Percentiles rank a stretch among this genome's conserved stretches.
Conservation (phyloP, 2,888 invertebrate genomes). For the Epirrhoe tristata region DNA sequence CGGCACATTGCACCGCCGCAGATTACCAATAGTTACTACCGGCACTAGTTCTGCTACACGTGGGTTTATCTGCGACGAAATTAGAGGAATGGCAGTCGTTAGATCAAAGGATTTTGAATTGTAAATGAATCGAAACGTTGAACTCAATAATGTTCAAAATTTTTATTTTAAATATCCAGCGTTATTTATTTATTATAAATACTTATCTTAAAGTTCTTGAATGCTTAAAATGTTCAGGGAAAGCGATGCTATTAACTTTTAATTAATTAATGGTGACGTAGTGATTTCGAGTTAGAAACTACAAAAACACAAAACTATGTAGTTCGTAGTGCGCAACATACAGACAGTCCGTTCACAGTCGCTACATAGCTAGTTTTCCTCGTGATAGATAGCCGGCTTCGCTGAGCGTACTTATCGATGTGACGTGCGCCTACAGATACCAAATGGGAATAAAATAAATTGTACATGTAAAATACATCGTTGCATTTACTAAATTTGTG, state of each 20-base stretch:
- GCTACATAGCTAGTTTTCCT: not conserved
- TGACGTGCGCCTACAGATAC: slow-evolving; percentile 31
- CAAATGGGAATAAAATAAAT: slow-evolving; percentile 30
- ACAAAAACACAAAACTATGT: not conserved
- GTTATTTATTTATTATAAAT: too few relatives aligned
- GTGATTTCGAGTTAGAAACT: too few relatives aligned
- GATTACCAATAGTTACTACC: slow-evolving; percentile 21
- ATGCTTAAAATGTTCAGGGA: too few relatives aligned
- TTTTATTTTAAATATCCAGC: too few relatives aligned
- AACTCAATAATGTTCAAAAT: too few relatives aligned
- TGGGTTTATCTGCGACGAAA: not conserved
- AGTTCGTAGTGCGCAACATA: not conserved
- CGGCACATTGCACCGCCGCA: slow-evolving; percentile 40
- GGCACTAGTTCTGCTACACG: not conserved
- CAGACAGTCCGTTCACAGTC: not conserved
- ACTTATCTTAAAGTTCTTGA: too few relatives aligned
- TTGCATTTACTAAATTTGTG: slow-evolving; percentile 7
- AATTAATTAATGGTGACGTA: too few relatives aligned
- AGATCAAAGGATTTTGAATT: too few relatives aligned
- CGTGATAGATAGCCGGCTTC: slow-evolving; percentile 34
- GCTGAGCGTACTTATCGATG: slow-evolving; percentile 36
- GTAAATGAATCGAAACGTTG: too few relatives aligned
- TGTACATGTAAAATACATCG: slow-evolving; percentile 14
- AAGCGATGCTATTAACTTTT: too few relatives aligned
- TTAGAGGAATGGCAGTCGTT: not conserved